Evolutionary conservation across 2,113 vertebrate species (phyloP), one percentile per base, ranked within the genome.

Genomic region (Elephantulus edwardii): DNA sequence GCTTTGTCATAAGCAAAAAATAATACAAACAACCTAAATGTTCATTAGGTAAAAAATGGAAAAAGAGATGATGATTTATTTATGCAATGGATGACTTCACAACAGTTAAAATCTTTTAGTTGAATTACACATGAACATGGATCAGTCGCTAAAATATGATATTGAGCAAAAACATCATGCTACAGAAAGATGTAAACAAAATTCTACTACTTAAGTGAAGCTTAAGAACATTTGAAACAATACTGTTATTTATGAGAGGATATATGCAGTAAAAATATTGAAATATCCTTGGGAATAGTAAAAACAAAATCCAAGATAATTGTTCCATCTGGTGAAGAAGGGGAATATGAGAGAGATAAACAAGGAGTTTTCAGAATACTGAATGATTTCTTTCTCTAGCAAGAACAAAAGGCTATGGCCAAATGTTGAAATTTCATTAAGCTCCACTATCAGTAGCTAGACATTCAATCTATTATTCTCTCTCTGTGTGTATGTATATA

Each of bases 1-100:
- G 16, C n/a, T 92, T 93, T 89, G 26, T 90, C 74, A 62, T 42
- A 52, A 79, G n/a, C n/a, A n/a, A 50, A 85, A 91, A 89, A 87
- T 5, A 58, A 8, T 66, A 33, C 46, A 90, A 71, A 72, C 22
- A 91, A 83, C 5, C 46, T 91, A 88, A 54, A 33, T 78, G 33
- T 72, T 90, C 85, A 83, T 80, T 58, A 74, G 30, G 68, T 86
- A 22, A 64, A 87, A 94, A 83, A 89, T 74, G 35, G 80, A 72
- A 92, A 94, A 91, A 74, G 6, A 83, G 80, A 80, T 52, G 72
- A 26, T 75, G 46, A 42, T 64, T 84, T 87, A 50, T 86, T 93
- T 40, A 26, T 74, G 70, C 30, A 72, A n/a, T 44, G 22, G 30
- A 24, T 64, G 77, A 26, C 83, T 86, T 90, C 64, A 50, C 6